Evolutionary conservation across 30 jellyfish, hydroid and myxozoan species (phyloP), one percentile per base, ranked within the genome.

Genomic region (Thelohanellus kitauei): DNA sequence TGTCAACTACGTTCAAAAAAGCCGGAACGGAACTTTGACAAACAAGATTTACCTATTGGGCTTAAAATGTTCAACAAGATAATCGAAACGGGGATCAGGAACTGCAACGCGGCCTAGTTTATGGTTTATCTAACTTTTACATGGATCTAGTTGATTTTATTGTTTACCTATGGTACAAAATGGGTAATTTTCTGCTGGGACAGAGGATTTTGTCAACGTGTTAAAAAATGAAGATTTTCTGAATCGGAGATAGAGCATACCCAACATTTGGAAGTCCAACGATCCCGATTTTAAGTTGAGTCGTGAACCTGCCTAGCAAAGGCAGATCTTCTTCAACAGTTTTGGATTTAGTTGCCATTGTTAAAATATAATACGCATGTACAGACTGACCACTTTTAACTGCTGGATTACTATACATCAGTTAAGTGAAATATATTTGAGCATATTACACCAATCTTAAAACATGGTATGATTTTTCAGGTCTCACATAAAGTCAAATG

Each of bases 241-340:
- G 48, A 8, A 32, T 21, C 43, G 12, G 24, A 38, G 0, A 30
- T 0, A 19, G 38, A 3, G 24, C 14, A 14, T 39, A 64, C 86
- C 95, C 95, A 20, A 75, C 95, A 34, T 75, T 75, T 35, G 95
- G 95, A 45, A 75, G 27, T 18, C 95, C 95, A 40, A 75, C 95
- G 22, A 75, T 62, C 1, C 95, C 95, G 44, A 80, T 51, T 43
- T 62, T 75, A 10, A 75, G 66, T 3, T 86, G 66, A 12, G 95
- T 75, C 3, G 83, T 84, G 57, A 75, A 75, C 18, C 95, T 56
- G 2, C 95, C 95, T 16, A 75, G 58, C 20, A 62, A 48, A 0
- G 83, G 56, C 6, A 54, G 17, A n/a, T 57, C 48, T 40, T 64
- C 45, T 18, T 25, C 83, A 44, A 60, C 88, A n/a, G n/a, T n/a